A percentile compares a stretch with the other conserved stretches of the same genome.
Conservation (phyloP, 2,888 invertebrate species). For the Caenorhabditis imperialis region DNA sequence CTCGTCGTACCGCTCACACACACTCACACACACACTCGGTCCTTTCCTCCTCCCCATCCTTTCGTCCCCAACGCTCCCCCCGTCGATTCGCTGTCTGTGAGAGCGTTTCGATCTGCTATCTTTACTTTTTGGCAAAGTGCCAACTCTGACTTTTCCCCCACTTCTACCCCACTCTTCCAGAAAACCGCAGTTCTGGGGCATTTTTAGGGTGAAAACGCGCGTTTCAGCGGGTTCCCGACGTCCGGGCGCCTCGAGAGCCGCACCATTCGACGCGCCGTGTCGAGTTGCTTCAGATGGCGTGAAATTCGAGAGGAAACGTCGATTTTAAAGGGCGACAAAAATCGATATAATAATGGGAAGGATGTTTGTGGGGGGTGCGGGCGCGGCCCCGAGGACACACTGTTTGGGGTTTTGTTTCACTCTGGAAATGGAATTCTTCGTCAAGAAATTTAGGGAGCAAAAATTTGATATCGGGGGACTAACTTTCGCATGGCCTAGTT, state of each 20-base stretch:
- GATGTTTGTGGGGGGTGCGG: too few relatives aligned
- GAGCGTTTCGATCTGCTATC: slow-evolving; percentile 23
- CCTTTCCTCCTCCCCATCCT: slow-evolving; percentile 1
- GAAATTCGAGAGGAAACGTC: not conserved
- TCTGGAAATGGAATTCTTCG: too few relatives aligned
- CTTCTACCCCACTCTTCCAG: slow-evolving; percentile 1
- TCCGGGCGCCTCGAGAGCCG: not conserved
- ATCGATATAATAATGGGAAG: too few relatives aligned
- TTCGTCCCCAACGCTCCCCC: slow-evolving; percentile 5
- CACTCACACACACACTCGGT: too few relatives aligned
- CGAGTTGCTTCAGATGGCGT: slow-evolving; percentile 12
- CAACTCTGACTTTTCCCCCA: slow-evolving; percentile 9
- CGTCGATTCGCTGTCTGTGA: slow-evolving; percentile 40
- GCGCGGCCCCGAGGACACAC: too few relatives aligned
- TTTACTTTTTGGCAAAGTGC: slow-evolving; percentile 42
- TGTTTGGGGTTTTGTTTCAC: too few relatives aligned
- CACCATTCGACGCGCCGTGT: slow-evolving; percentile 22
- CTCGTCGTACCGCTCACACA: too few relatives aligned
- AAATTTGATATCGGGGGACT: too few relatives aligned
- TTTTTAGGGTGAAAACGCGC: slow-evolving; percentile 3
- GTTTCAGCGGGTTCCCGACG: not conserved
- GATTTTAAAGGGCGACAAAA: not conserved
- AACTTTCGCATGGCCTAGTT: too few relatives aligned
- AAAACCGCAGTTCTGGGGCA: slow-evolving; percentile 12
- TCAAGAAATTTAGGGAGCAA: too few relatives aligned